Evolutionary conservation across 2,888 invertebrate genomes (phyloP), one percentile per base, ranked within the genome.

Genomic region (Cosmia pyralina): DNA sequence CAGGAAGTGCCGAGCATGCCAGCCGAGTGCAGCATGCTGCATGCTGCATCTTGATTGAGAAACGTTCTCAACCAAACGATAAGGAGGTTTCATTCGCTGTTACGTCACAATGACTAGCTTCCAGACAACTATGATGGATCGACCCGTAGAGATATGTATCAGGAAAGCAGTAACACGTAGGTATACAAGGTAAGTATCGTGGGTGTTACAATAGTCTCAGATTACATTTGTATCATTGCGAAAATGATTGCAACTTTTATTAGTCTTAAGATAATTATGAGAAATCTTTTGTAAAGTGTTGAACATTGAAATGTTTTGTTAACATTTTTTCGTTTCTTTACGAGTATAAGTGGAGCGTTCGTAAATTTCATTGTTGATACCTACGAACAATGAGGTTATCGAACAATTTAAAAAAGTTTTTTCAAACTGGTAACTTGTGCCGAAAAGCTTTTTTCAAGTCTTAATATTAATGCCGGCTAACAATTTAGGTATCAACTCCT

Each of bases 71-170:
- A 72, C 60, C 66, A 75, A 76, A 81, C 66, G 75, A 62, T 75
- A 77, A 72, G 67, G 55, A 62, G 68, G 75, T 72, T 74, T 75
- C 69, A 75, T 83, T 78, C 50, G n/a, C 46, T 63, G 59, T 87
- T 85, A 79, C 78, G 65, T 81, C 76, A 85, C 77, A 78, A 79
- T 81, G 55, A 63, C 66, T 76, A 76, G 63, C 65, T 75, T 72
- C 52, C 63, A 80, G 81, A 87, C 82, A 76, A 78, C 52, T 74
- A 84, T 86, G 85, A 85, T 88, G 81, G 76, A 89, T 86, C 67
- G 81, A 76, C 67, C 73, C 59, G 60, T 59, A 73, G 57, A 82
- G 88, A 88, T 84, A 84, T 72, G 71, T 72, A 89, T 88, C 86
- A 78, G 73, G 74, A 79, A 58, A 77, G 66, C 62, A 76, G 66